Evolutionary conservation across 2,888 invertebrate species (phyloP), one percentile per base, ranked within the genome.

Genomic region (Tetropium fuscum): DNA sequence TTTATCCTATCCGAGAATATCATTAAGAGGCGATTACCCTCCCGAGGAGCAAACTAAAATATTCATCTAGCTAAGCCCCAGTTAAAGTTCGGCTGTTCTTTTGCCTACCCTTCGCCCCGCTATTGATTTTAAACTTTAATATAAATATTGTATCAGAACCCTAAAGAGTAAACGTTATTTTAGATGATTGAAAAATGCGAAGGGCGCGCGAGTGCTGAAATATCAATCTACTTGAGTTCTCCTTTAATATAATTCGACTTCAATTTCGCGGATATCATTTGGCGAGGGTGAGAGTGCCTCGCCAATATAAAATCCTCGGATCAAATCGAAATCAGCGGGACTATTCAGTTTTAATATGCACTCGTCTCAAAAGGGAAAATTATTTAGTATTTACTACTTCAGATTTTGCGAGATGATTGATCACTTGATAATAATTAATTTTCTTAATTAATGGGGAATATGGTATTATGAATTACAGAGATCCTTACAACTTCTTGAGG

Each of bases 181-280:
- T 40, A 51, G 16, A 11, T 18, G 40, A 51, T 40, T 51, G 51
- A 40, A 51, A 51, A 51, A 51, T 27, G 38, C 38, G 25, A 16
- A n/a, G 38, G 38, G 18, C 13, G n/a, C n/a, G 51, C 27, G 27
- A 38, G 40, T 16, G 38, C 16, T 51, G 51, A 38, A 51, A 51
- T 51, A 40, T 40, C 51, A 34, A 36, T 20, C 19, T 48, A 48
- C 20, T 20, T n/a, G 36, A 48, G 36, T 48, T 51, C 40, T 34
- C 25, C 51, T 51, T 51, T 51, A 51, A 51, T 40, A 40, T 40
- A 34, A 51, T 51, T 51, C 38, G 27, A 40, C 51, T 51, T 51
- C 51, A 38, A 51, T 51, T 40, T 51, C 51, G 25, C 36, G 16
- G 40, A 40, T 51, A 40, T 27, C 40, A 51, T 51, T 51, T 34